phyloP scores from a whole-genome alignment of 2,113 vertebrate species.

The Ariopsis seemanni region DNA sequence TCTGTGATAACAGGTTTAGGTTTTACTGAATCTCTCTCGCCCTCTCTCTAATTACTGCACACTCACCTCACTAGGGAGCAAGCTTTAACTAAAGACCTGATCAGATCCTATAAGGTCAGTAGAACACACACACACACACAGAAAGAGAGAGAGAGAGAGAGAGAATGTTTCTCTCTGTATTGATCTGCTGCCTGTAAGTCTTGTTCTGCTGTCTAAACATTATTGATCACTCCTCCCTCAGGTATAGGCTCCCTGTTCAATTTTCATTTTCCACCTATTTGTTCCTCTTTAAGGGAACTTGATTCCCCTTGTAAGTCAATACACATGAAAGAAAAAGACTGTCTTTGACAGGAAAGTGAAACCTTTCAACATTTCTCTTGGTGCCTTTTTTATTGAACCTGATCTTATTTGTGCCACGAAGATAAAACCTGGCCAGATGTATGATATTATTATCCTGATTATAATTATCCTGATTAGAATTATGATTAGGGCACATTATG shows the following conservation, averaged over 20 bases:
- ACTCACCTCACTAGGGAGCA: slow-evolving; percentile 39
- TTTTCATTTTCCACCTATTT: slow-evolving; percentile 76
- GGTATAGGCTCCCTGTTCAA: slow-evolving; percentile 68
- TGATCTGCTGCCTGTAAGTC: slow-evolving; percentile 76
- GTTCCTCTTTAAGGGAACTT: slow-evolving; percentile 68
- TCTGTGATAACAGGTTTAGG: slow-evolving; percentile 3
- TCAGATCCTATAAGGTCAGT: slow-evolving; percentile 53
- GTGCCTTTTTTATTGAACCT: not conserved
- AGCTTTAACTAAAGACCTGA: slow-evolving; percentile 57
- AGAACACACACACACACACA: slow-evolving; percentile 30
- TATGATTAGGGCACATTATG: not conserved
- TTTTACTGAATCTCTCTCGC: slow-evolving; percentile 3
- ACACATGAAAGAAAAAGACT: slow-evolving; percentile 53
- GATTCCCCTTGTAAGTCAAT: slow-evolving; percentile 57
- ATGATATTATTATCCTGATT: not conserved
- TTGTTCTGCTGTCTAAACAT: slow-evolving; percentile 77
- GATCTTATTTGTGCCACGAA: not conserved
- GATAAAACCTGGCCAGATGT: not conserved
- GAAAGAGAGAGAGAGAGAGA: slow-evolving; percentile 35
- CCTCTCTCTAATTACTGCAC: slow-evolving; percentile 30
- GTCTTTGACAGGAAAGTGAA: slow-evolving; percentile 33
- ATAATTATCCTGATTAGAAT: not conserved
- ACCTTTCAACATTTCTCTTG: not conserved
- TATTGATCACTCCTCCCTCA: slow-evolving; percentile 73
- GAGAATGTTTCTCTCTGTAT: slow-evolving; percentile 60